Conservation (phyloP, 1,140 invertebrate species). For the Hylaeus volcanicus region DNA sequence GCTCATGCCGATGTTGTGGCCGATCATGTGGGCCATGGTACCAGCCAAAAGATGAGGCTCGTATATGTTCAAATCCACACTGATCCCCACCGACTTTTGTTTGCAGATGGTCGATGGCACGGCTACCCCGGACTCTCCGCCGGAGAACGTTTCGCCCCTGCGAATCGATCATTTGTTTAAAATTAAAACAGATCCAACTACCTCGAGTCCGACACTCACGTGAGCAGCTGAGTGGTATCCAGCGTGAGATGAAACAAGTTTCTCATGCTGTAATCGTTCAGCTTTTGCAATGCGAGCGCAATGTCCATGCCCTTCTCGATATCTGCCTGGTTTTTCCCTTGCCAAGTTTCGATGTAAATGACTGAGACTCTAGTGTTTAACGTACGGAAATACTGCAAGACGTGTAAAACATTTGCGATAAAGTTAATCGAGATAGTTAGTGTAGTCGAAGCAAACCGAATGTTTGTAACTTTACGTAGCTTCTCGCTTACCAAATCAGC, state of each 20-base stretch:
- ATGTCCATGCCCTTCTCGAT: conserved; percentile 92
- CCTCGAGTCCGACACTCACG: conserved; percentile 84
- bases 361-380: conserved; percentile 96
- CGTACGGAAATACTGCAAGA: conserved; percentile 92
- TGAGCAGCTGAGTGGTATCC: conserved; percentile 95
- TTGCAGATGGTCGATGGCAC: conserved; percentile 95
- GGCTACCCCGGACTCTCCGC: conserved; percentile 94
- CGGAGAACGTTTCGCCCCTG: conserved; percentile 91
- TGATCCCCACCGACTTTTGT: conserved; percentile 93
- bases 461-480: background rate
- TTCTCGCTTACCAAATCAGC: conserved; percentile 92
- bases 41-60: conserved; percentile 96
- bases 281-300: conserved; percentile 90
- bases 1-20: conserved; percentile 96
- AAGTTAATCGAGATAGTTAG: background rate
- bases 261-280: conserved; percentile 93
- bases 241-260: conserved; percentile 91
- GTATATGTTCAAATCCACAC: conserved; percentile 94
- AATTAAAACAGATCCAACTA: too few species aligned
- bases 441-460: background rate
- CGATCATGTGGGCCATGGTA: conserved; percentile 97
- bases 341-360: conserved; percentile 98
- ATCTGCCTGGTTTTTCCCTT: conserved; percentile 90
- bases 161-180: background rate
- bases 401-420: background rate